Evolutionary conservation across 2,113 vertebrate species (phyloP), one percentile per base, ranked within the genome.

Genomic region (Danionella cerebrum): DNA sequence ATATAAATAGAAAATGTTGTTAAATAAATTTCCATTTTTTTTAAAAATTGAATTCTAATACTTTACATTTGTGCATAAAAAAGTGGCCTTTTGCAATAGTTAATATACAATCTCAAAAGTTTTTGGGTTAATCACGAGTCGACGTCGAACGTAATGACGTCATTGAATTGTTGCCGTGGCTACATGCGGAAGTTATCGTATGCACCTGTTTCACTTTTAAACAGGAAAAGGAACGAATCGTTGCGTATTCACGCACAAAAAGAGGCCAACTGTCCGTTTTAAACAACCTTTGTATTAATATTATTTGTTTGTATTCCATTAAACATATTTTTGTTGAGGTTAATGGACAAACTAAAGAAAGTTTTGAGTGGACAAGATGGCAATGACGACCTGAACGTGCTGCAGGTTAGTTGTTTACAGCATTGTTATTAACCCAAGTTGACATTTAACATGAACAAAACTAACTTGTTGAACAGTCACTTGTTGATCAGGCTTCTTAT

Each of bases 321-420:
- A 11, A 45, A 29, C 5, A 11, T 5, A 2, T 16, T 3, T 35
- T n/a, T 33, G 7, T 14, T 1, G 14, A 16, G n/a, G n/a, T 31
- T 48, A 0, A 94, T 93, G 93, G 94, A 95, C 74, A 94, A 96
- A 71, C 74, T 97, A 38, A 96, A 93, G 89, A 86, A 85, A 78
- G 92, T 94, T 71, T 77, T 97, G 67, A 89, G 90, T 55, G 91
- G 92, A 1, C 86, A 86, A 55, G 92, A 97, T 62, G 85, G 69
- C 52, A 33, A 57, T 52, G 90, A 91, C 63, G 92, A 94, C 21
- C 84, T 82, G 1, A 72, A 87, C 19, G 82, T 88, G 2, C 53
- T 96, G 68, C 73, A 94, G 90, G 75, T 24, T 13, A 48, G 10
- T 9, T 6, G 12, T 31, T 1, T 22, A 25, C n/a, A 41, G 36